phyloP scores from a whole-genome alignment of 2,888 invertebrate species.

The Pammene fasciana region DNA sequence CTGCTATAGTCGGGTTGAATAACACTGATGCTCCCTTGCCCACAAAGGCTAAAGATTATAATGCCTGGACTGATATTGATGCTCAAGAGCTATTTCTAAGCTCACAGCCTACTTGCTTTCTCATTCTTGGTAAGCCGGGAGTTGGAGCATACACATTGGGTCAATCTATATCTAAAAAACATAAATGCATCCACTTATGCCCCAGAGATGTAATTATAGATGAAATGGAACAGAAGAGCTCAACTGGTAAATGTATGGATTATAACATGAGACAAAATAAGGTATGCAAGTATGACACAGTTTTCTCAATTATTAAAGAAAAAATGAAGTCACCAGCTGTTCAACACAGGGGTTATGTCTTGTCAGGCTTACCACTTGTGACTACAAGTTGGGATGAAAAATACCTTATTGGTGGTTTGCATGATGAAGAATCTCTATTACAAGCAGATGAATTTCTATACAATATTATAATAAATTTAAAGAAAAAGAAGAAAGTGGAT shows the following conservation, averaged over 20 bases:
- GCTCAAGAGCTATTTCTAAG: conserved; percentile 77
- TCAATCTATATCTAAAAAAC: conserved; percentile 80
- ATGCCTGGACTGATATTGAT: conserved; percentile 79
- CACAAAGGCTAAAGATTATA: conserved; percentile 49
- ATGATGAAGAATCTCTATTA: conserved; percentile 64
- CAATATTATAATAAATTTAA: conserved; percentile 61
- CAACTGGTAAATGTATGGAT: conserved; percentile 83
- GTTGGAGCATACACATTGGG: conserved; percentile 80
- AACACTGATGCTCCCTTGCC: conserved; percentile 66
- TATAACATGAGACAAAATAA: conserved; percentile 83
- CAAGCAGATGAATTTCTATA: conserved; percentile 57
- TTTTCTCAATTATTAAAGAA: conserved; percentile 78
- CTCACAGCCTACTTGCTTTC: conserved; percentile 81
- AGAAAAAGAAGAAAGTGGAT: conserved; percentile 49
- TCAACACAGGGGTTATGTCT: conserved; percentile 85
- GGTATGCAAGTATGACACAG: conserved; percentile 74
- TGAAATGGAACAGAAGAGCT: conserved; percentile 82
- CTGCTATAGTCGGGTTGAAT: conserved; percentile 66
- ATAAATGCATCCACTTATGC: conserved; percentile 83
- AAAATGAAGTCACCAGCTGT: conserved; percentile 79
- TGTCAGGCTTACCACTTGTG: conserved; percentile 86
- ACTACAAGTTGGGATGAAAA: conserved; percentile 60
- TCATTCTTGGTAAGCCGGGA: conserved; percentile 85
- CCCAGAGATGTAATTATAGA: conserved; percentile 81
- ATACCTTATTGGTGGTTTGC: conserved; percentile 53